Conservation (phyloP, 2,888 invertebrate genomes). For the Sthenelais limicola region DNA sequence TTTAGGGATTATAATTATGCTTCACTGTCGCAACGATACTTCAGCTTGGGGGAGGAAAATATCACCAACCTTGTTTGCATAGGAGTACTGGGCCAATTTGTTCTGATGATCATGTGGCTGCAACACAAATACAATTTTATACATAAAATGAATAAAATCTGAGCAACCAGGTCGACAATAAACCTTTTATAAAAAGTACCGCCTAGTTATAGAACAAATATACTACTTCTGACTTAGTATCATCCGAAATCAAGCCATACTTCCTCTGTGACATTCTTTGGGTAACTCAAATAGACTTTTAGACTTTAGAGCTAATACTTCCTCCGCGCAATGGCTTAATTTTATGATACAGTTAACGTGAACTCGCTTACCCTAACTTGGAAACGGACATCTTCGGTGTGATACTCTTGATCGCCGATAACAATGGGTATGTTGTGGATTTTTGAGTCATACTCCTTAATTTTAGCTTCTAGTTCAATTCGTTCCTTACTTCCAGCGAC, state of each 20-base stretch:
- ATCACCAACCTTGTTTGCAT: slow-evolving; percentile 81
- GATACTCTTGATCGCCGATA: slow-evolving; percentile 92
- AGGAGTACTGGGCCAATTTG: slow-evolving; percentile 92
- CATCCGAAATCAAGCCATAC: too few relatives aligned
- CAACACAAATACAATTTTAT: slow-evolving; percentile 71
- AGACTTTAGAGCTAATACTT: too few relatives aligned
- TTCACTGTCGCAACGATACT: neutral
- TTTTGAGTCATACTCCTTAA: slow-evolving; percentile 78
- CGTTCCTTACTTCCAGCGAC: slow-evolving; percentile 87
- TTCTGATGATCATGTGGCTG: slow-evolving; percentile 93
- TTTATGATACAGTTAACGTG: too few relatives aligned
- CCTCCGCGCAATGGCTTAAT: too few relatives aligned
- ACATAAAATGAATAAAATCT: too few relatives aligned
- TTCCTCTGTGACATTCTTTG: too few relatives aligned
- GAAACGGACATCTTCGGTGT: slow-evolving; percentile 82
- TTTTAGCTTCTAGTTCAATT: slow-evolving; percentile 79
- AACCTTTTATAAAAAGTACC: too few relatives aligned
- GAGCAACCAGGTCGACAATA: too few relatives aligned
- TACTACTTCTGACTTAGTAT: too few relatives aligned
- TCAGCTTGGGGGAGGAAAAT: neutral
- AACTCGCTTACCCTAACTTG: slow-evolving; percentile 77
- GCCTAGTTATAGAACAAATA: too few relatives aligned
- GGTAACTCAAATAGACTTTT: too few relatives aligned
- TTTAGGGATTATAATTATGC: too few relatives aligned
- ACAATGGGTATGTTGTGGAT: slow-evolving; percentile 93